These are phyloP conservation scores for Fragum whitleyi DNA, from an alignment of 2,888 invertebrate genomes.

Conservation along the genomic window DNA sequence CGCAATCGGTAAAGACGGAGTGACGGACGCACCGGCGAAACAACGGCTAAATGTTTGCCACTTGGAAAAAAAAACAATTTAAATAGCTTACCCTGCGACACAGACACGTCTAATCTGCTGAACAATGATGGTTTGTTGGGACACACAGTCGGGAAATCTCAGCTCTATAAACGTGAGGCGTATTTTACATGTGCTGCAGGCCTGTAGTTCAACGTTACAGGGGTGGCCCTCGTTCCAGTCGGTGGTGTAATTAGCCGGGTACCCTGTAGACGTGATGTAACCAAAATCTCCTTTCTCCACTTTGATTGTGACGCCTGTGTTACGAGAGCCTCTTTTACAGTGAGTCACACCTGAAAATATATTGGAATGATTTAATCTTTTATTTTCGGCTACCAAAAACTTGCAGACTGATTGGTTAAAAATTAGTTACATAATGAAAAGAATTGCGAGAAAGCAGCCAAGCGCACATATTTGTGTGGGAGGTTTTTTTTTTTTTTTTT, in stretches of 20 bases:
- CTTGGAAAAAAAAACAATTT: too few species aligned
- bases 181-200: conserved; percentile 79
- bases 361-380: neutral
- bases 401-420: too few species aligned
- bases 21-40: too few species aligned
- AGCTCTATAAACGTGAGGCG: conserved; percentile 72
- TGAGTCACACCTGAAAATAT: conserved; percentile 63
- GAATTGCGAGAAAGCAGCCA: too few species aligned
- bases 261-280: conserved; percentile 70
- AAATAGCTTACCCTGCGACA: conserved; percentile 71
- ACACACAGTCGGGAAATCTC: conserved; percentile 72
- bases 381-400: too few species aligned
- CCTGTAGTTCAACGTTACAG: conserved; percentile 77
- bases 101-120: conserved; percentile 67
- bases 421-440: too few species aligned
- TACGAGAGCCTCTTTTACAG: conserved; percentile 61
- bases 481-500: too few species aligned
- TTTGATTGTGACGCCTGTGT: conserved; percentile 59
- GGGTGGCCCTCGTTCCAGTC: conserved; percentile 68
- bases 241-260: conserved; percentile 71
- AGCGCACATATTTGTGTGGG: too few species aligned
- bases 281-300: conserved; percentile 77
- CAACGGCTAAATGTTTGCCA: too few species aligned
- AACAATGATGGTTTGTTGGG: conserved; percentile 43
- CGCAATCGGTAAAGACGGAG: too few species aligned